Conservation (phyloP, 2,797 vertebrate genomes). For the Vespertilio murinus region DNA sequence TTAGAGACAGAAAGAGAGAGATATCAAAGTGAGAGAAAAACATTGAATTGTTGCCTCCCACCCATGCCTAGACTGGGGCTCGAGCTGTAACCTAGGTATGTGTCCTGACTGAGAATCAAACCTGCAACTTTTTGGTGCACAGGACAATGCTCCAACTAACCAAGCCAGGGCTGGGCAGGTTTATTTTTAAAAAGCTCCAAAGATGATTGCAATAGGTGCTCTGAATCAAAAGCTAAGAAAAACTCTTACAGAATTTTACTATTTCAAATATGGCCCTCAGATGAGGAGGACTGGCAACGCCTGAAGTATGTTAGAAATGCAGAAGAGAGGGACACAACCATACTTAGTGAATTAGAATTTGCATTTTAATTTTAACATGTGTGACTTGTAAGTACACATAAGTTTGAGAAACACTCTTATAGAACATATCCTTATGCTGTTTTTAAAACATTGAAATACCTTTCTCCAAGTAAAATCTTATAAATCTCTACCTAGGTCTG, state of each 20-base stretch:
- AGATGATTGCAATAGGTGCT: background rate
- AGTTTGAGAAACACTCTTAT: background rate
- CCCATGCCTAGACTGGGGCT: too few species aligned
- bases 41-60: background rate
- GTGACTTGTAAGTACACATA: background rate
- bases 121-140: background rate
- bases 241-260: background rate
- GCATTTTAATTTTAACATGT: slow-evolving; percentile 19
- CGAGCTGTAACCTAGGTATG: background rate
- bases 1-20: background rate
- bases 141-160: background rate
- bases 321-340: background rate
- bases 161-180: background rate
- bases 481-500: background rate
- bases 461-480: slow-evolving; percentile 27
- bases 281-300: background rate
- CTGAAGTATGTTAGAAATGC: background rate
- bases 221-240: background rate
- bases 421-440: background rate
- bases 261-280: background rate
- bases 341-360: background rate
- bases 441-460: background rate
- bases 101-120: background rate
- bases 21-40: background rate
- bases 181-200: slow-evolving; percentile 11